phyloP scores from a whole-genome alignment of 2,113 vertebrate species.

The Pseudopipra pipra region DNA sequence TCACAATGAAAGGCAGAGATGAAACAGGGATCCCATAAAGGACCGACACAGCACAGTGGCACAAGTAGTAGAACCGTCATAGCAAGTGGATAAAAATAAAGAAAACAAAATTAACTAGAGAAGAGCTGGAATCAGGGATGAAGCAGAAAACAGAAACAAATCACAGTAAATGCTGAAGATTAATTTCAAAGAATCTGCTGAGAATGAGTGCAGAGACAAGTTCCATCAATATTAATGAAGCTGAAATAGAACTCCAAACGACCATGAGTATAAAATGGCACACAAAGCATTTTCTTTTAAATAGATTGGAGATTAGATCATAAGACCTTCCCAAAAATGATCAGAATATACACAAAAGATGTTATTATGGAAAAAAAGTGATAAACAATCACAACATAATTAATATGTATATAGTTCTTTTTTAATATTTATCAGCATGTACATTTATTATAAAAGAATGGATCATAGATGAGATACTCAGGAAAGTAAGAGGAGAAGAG shows the following conservation, averaged over 20 bases:
- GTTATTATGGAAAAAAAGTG: conserved; percentile 58
- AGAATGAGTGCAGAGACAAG: conserved; percentile 66
- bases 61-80: conserved; percentile 71
- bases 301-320: conserved; percentile 74
- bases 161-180: conserved; percentile 70
- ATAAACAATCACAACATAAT: conserved; percentile 69
- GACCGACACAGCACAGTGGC: conserved; percentile 65
- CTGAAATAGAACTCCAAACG: conserved; percentile 74
- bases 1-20: conserved; percentile 78
- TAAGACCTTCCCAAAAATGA: conserved; percentile 68
- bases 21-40: conserved; percentile 77
- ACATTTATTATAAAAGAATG: background rate
- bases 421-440: background rate
- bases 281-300: conserved; percentile 75
- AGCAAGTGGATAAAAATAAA: conserved; percentile 74
- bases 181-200: conserved; percentile 74
- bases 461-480: background rate
- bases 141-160: conserved; percentile 72
- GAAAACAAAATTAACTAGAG: conserved; percentile 79
- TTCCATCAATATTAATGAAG: conserved; percentile 81
- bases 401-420: background rate
- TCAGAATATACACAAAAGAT: conserved; percentile 46
- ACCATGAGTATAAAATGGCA: conserved; percentile 57
- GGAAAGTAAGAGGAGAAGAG: background rate
- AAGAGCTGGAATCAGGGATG: conserved; percentile 60